Evolutionary conservation across 2,797 vertebrate genomes (phyloP).

Genomic region (Hapalemur alaotrensis): DNA sequence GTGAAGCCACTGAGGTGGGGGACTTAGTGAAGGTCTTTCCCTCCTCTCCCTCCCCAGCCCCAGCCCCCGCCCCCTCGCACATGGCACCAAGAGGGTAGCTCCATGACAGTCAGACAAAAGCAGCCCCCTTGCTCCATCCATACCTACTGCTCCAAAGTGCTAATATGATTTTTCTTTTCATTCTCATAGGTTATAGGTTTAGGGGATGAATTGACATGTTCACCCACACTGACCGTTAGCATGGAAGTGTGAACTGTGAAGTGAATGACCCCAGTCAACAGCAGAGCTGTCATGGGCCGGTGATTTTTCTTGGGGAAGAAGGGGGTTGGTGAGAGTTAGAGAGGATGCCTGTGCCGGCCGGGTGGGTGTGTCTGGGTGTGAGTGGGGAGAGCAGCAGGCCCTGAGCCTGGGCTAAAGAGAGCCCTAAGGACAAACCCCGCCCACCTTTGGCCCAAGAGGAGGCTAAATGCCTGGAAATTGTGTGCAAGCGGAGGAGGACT

Average conservation of each 20-base stretch:
- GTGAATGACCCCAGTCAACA: neutral
- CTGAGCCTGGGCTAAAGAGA: neutral
- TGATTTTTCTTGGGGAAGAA: neutral
- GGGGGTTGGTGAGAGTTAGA: neutral
- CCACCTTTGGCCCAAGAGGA: constrained; percentile 41
- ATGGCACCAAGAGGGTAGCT: neutral
- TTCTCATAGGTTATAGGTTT: neutral
- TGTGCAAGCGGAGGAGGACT: constrained; percentile 35
- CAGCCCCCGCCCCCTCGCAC: neutral
- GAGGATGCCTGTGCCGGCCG: too few relatives aligned
- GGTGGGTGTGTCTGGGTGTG: neutral
- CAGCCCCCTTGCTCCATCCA: neutral
- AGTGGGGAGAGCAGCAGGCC: neutral
- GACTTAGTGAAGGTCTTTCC: neutral
- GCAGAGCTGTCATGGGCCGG: neutral
- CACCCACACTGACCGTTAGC: neutral
- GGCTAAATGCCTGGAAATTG: constrained; percentile 47
- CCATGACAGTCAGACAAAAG: neutral
- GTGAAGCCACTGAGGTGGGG: neutral
- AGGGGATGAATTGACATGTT: neutral
- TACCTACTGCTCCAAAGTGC: neutral
- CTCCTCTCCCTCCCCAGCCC: neutral
- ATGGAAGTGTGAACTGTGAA: neutral
- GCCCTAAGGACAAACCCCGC: neutral
- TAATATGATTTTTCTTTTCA: neutral